Evolutionary conservation across 2,113 vertebrate species (phyloP).

Genomic region (Corythoichthys intestinalis): DNA sequence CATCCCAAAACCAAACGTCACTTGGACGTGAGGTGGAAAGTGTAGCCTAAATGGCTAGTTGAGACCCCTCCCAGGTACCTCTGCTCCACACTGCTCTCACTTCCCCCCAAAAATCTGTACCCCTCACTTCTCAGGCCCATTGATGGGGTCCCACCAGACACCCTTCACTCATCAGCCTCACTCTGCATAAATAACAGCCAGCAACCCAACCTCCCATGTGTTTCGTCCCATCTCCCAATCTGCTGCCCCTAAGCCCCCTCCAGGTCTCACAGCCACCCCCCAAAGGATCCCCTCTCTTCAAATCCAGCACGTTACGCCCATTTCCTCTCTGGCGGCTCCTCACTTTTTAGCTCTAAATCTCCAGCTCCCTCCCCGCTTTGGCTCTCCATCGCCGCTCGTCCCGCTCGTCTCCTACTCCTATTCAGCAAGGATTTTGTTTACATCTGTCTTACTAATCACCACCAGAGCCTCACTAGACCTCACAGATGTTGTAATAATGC

Average conservation of each 20-base stretch:
- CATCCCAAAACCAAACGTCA: constrained; percentile 63
- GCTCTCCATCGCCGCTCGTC: constrained; percentile 20
- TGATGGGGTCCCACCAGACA: constrained; percentile 66
- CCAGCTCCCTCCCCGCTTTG: constrained; percentile 34
- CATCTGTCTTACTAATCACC: constrained; percentile 68
- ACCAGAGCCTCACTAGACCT: constrained; percentile 59
- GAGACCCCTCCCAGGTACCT: constrained; percentile 27
- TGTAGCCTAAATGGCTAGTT: constrained; percentile 44
- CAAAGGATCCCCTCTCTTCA: background rate
- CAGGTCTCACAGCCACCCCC: background rate
- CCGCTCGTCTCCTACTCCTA: constrained; percentile 14
- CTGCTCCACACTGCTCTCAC: constrained; percentile 15
- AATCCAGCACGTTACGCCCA: constrained; percentile 11
- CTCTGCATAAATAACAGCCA: constrained; percentile 68
- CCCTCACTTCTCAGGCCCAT: constrained; percentile 55
- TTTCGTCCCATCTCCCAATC: constrained; percentile 55
- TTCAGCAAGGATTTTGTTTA: constrained; percentile 63
- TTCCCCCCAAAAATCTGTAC: constrained; percentile 24
- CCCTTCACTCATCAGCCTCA: constrained; percentile 47
- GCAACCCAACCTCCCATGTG: constrained; percentile 49
- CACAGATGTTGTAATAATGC: constrained; percentile 72
- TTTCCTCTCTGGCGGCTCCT: constrained; percentile 9
- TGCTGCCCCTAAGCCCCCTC: constrained; percentile 51
- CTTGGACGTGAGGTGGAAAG: constrained; percentile 70
- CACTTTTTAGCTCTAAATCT: constrained; percentile 18